Percentiles rank a stretch among this genome's conserved stretches.
These are phyloP conservation scores for Tetrax tetrax DNA, from an alignment of 2,113 vertebrate species.

Conservation along the genomic window DNA sequence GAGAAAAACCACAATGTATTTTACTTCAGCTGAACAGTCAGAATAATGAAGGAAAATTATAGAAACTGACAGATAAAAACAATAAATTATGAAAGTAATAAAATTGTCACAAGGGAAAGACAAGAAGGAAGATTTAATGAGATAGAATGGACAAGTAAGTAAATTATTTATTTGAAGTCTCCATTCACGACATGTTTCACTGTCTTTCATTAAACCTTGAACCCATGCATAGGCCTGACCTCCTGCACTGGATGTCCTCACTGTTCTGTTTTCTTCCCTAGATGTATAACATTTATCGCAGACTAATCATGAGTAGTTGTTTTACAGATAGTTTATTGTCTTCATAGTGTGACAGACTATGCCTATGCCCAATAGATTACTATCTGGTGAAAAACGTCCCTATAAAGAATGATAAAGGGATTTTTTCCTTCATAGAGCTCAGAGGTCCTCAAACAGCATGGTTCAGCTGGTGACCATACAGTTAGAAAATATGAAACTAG, in stretches of 20 bases:
- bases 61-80: constrained; percentile 12
- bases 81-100: constrained; percentile 27
- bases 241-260: background rate
- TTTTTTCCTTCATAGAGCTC: background rate
- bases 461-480: background rate
- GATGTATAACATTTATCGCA: background rate
- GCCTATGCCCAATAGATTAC: background rate
- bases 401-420: background rate
- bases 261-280: background rate
- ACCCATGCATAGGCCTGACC: background rate
- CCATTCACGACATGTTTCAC: constrained; percentile 5
- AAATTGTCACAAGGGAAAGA: constrained; percentile 32
- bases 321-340: background rate
- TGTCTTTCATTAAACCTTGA: constrained; percentile 24
- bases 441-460: background rate
- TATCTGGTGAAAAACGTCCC: background rate
- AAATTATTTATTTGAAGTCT: constrained; percentile 65
- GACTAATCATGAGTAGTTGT: background rate
- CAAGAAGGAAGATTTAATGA: constrained; percentile 43
- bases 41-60: background rate
- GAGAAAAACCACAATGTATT: background rate
- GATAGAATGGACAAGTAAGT: constrained; percentile 32
- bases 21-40: background rate
- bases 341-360: background rate
- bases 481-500: background rate